Conservation (phyloP, 2,888 invertebrate species). For the Anoplius nigerrimus region DNA sequence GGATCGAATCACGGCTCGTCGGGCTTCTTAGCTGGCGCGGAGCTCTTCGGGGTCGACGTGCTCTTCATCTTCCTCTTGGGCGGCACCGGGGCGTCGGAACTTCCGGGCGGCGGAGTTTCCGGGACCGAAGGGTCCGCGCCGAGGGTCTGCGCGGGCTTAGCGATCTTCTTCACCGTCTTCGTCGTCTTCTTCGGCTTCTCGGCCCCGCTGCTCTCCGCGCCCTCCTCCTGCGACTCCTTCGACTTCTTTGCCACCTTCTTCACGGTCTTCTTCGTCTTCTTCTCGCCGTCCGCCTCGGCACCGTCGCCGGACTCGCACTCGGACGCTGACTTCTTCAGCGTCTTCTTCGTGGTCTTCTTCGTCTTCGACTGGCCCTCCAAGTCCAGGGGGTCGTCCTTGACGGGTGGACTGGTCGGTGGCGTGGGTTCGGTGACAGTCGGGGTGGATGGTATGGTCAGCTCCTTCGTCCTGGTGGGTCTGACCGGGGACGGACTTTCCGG, state of each 20-base stretch:
- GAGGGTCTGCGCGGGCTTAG: constrained; percentile 67
- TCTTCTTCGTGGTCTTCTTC: constrained; percentile 50
- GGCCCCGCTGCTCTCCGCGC: constrained; percentile 49
- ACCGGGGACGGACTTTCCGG: constrained; percentile 55
- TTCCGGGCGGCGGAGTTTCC: constrained; percentile 76
- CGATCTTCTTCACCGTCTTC: constrained; percentile 76
- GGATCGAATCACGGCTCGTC: constrained; percentile 60
- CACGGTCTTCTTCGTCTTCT: constrained; percentile 76
- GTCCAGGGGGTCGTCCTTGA: constrained; percentile 34
- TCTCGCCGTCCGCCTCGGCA: constrained; percentile 59
- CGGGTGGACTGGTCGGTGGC: constrained; percentile 64
- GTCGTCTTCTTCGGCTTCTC: constrained; percentile 74
- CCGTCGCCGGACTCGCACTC: constrained; percentile 50
- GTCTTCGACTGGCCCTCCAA: constrained; percentile 37
- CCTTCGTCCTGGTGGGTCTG: constrained; percentile 62
- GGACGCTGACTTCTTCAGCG: constrained; percentile 37
- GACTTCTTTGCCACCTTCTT: constrained; percentile 74
- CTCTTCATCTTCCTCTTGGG: constrained; percentile 70
- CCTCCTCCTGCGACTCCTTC: constrained; percentile 56
- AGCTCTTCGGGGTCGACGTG: constrained; percentile 43
- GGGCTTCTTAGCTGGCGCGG: constrained; percentile 50
- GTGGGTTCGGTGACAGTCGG: constrained; percentile 65
- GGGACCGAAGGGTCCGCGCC: constrained; percentile 74
- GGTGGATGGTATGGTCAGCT: constrained; percentile 59
- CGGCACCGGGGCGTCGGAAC: constrained; percentile 74